Base-by-base conservation (phyloP, 2,113 vertebrate genomes). In the Vimba vimba region DNA sequence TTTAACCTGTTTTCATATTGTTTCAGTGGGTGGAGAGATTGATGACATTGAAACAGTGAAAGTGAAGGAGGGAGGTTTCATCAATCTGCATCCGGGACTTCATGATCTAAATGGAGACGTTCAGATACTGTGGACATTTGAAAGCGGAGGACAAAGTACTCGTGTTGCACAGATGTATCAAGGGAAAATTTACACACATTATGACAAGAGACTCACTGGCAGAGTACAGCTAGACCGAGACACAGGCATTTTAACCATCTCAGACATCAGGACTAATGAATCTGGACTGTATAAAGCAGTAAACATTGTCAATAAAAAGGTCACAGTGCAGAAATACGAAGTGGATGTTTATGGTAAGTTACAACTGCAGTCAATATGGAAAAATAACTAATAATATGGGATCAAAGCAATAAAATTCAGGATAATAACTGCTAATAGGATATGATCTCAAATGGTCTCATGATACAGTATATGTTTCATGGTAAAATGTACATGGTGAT, bases 271-370 rank as follows among this genome's bases (percentile, higher is more conserved):
- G 15, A 57, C 4, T 10, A 21, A 77, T 33, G 50, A 57, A 33
- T 33, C 75, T 33, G 75, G 75, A 77, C 25, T 77, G 8, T 77
- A 77, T 77, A 57, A 77, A 57, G 75, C 50, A 52, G 15, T 77
- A 33, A 77, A 33, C 9, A 30, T 77, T 21, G 47, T 33, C 17
- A 55, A 77, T 30, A 77, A 55, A 77, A 47, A 77, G 47, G 52
- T 77, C 17, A 19, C 27, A 57, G 7, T 10, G 47, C 27, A 13
- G 8, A 55, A 12, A 30, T 77, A 33, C 50, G 55, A 77, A 57
- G 75, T 77, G 15, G 21, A 33, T 1, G 50, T 77, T 0, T 57
- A 77, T 33, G 75, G 75, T 77, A 77, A 77, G 75, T 30, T 55
- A 30, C 27, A 30, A 10, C 59, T 60, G 8, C 59, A 60, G 45